A percentile compares a stretch with the other conserved stretches of the same genome.
Evolutionary conservation across 2,113 vertebrate genomes (phyloP).

Genomic region (Lipophrys pholis): DNA sequence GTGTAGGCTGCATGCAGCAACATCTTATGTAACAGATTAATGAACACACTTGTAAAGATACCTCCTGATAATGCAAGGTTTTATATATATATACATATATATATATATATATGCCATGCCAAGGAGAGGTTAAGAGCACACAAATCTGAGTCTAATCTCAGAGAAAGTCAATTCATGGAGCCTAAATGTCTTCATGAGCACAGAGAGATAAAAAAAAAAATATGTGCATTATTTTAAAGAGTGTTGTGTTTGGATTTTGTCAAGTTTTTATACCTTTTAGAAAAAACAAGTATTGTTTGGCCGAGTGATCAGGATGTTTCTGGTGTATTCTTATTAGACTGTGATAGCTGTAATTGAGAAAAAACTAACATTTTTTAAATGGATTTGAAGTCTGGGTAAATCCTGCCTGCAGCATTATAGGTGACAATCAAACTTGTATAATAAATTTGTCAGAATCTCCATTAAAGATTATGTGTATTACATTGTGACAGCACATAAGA

Average conservation of each 20-base stretch:
- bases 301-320: constrained; percentile 4
- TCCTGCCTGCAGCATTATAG: constrained; percentile 29
- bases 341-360: too few relatives aligned
- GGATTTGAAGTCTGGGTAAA: constrained; percentile 5
- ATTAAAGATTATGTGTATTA: constrained; percentile 20
- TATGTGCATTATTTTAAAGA: constrained; percentile 24
- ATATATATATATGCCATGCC: background rate
- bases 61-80: constrained; percentile 27
- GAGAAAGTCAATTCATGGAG: constrained; percentile 10
- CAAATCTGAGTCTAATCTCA: constrained; percentile 33
- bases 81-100: too few relatives aligned
- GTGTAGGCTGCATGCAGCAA: constrained; percentile 38
- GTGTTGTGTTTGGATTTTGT: constrained; percentile 8
- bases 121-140: background rate
- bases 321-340: constrained; percentile 1
- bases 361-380: background rate
- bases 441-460: constrained; percentile 24
- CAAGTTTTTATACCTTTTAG: constrained; percentile 20
- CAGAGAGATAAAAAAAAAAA: constrained; percentile 6
- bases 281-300: background rate
- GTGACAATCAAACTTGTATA: constrained; percentile 65
- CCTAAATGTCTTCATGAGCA: constrained; percentile 21
- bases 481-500: constrained; percentile 22
- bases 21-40: constrained; percentile 38
- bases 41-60: constrained; percentile 52